phyloP scores from a whole-genome alignment of 2,113 vertebrate genomes.

The Pelvicachromis taeniatus region DNA sequence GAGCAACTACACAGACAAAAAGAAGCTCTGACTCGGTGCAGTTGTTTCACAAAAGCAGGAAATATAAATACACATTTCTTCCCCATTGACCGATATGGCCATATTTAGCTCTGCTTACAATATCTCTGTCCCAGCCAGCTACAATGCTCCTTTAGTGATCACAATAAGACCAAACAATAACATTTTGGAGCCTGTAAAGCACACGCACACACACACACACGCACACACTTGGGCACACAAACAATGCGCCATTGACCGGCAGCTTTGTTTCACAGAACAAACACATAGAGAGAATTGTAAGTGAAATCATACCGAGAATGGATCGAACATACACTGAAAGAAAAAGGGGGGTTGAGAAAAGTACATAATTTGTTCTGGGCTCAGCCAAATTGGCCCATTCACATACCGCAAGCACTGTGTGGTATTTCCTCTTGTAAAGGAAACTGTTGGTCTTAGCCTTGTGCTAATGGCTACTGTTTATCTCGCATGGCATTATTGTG shows the following conservation, averaged over 20 bases:
- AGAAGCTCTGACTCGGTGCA: background rate
- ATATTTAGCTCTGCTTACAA: constrained; percentile 60
- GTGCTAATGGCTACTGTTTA: constrained; percentile 41
- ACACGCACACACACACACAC: background rate
- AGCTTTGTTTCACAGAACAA: constrained; percentile 65
- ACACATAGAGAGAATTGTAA: constrained; percentile 48
- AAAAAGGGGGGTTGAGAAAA: constrained; percentile 25
- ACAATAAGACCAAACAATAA: constrained; percentile 65
- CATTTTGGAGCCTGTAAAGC: constrained; percentile 37
- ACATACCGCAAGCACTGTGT: constrained; percentile 14
- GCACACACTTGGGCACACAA: constrained; percentile 21
- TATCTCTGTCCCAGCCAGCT: constrained; percentile 47
- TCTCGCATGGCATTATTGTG: constrained; percentile 32
- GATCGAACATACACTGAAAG: constrained; percentile 41
- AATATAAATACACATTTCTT: constrained; percentile 61
- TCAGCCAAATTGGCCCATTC: constrained; percentile 46
- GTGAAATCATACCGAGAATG: constrained; percentile 54
- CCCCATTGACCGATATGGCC: constrained; percentile 34
- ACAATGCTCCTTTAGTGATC: constrained; percentile 50
- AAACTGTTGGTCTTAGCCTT: constrained; percentile 24
- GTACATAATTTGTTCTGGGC: constrained; percentile 35
- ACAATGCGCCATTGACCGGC: constrained; percentile 61
- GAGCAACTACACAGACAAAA: constrained; percentile 5
- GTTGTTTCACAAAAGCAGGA: constrained; percentile 56
- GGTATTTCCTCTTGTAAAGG: constrained; percentile 43